Base-by-base conservation (phyloP, 2,797 vertebrate genomes). In the Bufotes viridis region DNA sequence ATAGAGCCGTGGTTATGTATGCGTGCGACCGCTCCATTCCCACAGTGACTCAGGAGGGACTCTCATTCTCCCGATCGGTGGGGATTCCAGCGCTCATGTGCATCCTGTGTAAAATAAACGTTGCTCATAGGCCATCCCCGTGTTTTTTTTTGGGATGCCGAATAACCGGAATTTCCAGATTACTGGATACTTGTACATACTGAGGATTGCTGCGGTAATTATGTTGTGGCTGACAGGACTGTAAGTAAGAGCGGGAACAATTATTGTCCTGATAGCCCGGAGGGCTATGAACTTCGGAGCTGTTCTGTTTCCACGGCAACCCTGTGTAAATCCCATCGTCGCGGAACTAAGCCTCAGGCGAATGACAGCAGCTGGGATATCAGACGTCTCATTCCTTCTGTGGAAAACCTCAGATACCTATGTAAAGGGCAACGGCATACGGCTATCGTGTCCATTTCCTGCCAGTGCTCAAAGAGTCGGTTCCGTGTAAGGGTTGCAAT, bases 191-290 rank as follows among this genome's bases (percentile, higher is more conserved):
- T 1, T 42, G 34, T 42, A 42, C 34, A 42, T 42, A 42, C 34
- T 42, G 34, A 42, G 34, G 34, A 3, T 42, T 42, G 34, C 34
- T 42, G 34, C 4, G 76, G 78, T 86, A 7, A 86, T 51, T 80
- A 51, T 76, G 12, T 70, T 57, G 17, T 60, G n/a, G 49, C 22
- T 42, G 57, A 78, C 78, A 79, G 53, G 34, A 63, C 82, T 84
- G 8, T 0, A n/a, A 63, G 34, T 76, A n/a, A 49, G 6, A 76
- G 76, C 79, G 13, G 58, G 22, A n/a, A 18, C 78, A 74, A 70
- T 72, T 72, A 58, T 70, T 87, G 67, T 81, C 78, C 55, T 2
- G 14, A 57, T 22, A 70, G 78, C 26, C 85, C 81, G 65, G 29
- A 80, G 75, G 65, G 53, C 51, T 60, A 69, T 6, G 76, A 11